Percentiles rank a stretch among this genome's conserved stretches.
These are phyloP conservation scores for Ophion ellenae DNA, from an alignment of 2,888 invertebrate species.

Conservation along the genomic window DNA sequence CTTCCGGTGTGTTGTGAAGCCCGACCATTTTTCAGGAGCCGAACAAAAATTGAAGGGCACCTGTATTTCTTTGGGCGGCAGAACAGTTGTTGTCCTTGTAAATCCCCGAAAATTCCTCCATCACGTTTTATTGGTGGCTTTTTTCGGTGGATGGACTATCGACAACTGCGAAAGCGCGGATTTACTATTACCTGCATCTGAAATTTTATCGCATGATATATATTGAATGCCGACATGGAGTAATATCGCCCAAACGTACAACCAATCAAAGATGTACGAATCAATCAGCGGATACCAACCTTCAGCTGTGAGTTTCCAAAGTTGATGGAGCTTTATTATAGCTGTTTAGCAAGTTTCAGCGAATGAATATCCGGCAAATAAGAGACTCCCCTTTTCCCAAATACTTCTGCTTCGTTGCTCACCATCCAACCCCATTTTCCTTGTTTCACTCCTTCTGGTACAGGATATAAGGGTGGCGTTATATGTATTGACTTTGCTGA, in stretches of 20 bases:
- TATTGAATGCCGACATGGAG: neutral
- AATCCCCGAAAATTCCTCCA: neutral
- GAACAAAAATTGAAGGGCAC: neutral
- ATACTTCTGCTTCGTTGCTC: neutral
- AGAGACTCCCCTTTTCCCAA: neutral
- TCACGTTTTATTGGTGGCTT: neutral
- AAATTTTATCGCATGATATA: neutral
- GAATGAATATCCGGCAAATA: neutral
- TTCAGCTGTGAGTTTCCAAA: neutral
- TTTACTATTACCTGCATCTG: neutral
- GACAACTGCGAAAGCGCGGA: neutral
- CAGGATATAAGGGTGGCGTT: neutral
- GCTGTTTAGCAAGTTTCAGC: neutral
- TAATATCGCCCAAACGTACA: neutral
- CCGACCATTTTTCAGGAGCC: neutral
- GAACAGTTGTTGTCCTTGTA: neutral
- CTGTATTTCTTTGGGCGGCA: neutral
- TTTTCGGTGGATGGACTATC: neutral
- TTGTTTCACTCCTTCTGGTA: neutral
- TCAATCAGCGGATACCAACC: neutral
- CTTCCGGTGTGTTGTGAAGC: neutral
- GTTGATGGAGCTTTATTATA: neutral
- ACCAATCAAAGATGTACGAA: neutral
- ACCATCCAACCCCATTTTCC: neutral
- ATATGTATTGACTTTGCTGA: neutral